These are phyloP conservation scores for Halesus radiatus DNA, from an alignment of 1,140 invertebrate genomes.

Conservation along the genomic window DNA sequence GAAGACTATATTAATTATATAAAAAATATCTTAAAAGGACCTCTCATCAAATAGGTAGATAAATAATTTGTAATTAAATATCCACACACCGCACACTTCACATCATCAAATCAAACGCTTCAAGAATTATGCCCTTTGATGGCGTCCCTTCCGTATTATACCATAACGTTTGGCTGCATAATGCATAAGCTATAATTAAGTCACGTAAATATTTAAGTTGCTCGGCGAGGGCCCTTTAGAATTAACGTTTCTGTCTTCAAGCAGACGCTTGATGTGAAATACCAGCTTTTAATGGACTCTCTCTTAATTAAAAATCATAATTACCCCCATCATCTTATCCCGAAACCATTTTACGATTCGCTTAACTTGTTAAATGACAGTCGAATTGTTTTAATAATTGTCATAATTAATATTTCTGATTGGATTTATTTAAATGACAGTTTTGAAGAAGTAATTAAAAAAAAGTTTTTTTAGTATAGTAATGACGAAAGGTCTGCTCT, in stretches of 20 bases:
- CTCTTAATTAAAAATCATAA: slow-evolving; percentile 54
- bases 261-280: slow-evolving; percentile 26
- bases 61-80: not conserved
- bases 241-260: slow-evolving; percentile 26
- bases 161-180: slow-evolving; percentile 46
- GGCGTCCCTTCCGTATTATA: slow-evolving; percentile 4
- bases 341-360: not conserved
- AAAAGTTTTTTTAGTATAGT: too few relatives aligned
- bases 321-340: slow-evolving; percentile 27
- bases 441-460: too few relatives aligned
- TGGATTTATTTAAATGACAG: too few relatives aligned
- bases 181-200: slow-evolving; percentile 58
- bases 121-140: slow-evolving; percentile 42
- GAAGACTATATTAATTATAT: too few relatives aligned
- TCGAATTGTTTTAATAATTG: not conserved
- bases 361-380: not conserved
- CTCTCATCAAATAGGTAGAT: not conserved
- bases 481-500: too few relatives aligned
- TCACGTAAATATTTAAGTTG: slow-evolving; percentile 58
- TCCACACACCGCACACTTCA: slow-evolving; percentile 6
- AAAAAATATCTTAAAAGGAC: too few relatives aligned
- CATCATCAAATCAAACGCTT: slow-evolving; percentile 32
- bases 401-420: too few relatives aligned
- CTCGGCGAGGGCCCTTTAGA: slow-evolving; percentile 23
- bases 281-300: slow-evolving; percentile 29